Percentiles rank a stretch among this genome's conserved stretches.
Conservation (phyloP, 2,888 invertebrate species). For the Ptychoptera contaminata region DNA sequence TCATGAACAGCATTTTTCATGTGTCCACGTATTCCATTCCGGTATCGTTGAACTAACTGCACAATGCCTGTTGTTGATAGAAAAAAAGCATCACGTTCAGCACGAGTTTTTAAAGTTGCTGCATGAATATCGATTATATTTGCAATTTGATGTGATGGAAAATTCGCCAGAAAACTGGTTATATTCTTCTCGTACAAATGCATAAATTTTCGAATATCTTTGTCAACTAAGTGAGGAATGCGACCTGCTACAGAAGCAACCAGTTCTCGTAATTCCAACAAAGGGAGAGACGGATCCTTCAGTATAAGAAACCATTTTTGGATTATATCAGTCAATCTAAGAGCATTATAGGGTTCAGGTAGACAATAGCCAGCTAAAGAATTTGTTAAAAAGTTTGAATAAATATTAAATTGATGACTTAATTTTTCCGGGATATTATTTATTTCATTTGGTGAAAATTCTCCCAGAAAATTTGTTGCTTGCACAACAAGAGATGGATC, state of each 20-base stretch:
- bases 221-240: constrained; percentile 85
- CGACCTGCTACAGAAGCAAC: constrained; percentile 94
- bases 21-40: constrained; percentile 88
- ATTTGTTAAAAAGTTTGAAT: constrained; percentile 67
- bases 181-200: constrained; percentile 88
- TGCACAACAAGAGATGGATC: constrained; percentile 80
- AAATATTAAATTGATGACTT: constrained; percentile 68
- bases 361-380: constrained; percentile 80
- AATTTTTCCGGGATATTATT: constrained; percentile 63
- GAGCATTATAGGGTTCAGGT: constrained; percentile 75
- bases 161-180: constrained; percentile 91
- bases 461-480: constrained; percentile 67
- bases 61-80: constrained; percentile 89
- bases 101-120: constrained; percentile 73
- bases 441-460: constrained; percentile 58
- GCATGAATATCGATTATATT: constrained; percentile 58
- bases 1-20: constrained; percentile 97
- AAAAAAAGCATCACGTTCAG: constrained; percentile 92
- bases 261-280: constrained; percentile 92
- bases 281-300: constrained; percentile 80
- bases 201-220: constrained; percentile 87
- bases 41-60: constrained; percentile 83
- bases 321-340: constrained; percentile 64
- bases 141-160: constrained; percentile 67
- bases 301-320: constrained; percentile 88